Percentiles rank a stretch among this genome's conserved stretches.
These are phyloP conservation scores for Cydia amplana DNA, from an alignment of 1,140 invertebrate species.

Conservation along the genomic window DNA sequence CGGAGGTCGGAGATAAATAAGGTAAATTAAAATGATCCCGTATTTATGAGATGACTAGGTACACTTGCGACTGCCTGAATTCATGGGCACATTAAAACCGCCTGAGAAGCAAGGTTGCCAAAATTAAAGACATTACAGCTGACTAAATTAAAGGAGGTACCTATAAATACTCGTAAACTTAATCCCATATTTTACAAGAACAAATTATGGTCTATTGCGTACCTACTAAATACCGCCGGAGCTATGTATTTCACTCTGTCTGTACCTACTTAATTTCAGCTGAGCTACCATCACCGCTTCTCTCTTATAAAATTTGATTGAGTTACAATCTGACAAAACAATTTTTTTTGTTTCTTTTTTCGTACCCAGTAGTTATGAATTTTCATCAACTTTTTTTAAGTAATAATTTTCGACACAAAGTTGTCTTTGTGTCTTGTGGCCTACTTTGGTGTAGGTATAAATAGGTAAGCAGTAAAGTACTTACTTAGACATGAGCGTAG, in stretches of 20 bases:
- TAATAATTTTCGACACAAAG: no score
- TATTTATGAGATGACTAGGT: neutral
- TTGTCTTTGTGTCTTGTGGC: no score
- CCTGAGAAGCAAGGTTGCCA: neutral
- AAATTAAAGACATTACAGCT: neutral
- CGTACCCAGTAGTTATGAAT: no score
- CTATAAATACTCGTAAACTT: slow-evolving; percentile 21
- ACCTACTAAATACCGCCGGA: neutral
- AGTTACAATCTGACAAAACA: no score
- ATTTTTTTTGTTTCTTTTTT: no score
- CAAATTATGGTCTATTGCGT: slow-evolving; percentile 12
- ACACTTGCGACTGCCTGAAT: neutral
- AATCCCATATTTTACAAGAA: slow-evolving; percentile 9
- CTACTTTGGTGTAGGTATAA: no score
- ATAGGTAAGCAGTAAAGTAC: no score
- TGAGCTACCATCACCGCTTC: no score
- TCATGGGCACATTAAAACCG: neutral
- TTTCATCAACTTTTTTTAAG: no score
- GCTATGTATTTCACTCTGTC: neutral
- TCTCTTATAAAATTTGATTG: no score
- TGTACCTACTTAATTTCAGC: neutral
- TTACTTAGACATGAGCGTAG: no score
- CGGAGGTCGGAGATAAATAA: neutral
- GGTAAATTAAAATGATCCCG: neutral
- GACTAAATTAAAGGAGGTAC: slow-evolving; percentile 13